These are phyloP conservation scores for Megatriorchis doriae DNA, from an alignment of 2,113 vertebrate species.

Conservation along the genomic window DNA sequence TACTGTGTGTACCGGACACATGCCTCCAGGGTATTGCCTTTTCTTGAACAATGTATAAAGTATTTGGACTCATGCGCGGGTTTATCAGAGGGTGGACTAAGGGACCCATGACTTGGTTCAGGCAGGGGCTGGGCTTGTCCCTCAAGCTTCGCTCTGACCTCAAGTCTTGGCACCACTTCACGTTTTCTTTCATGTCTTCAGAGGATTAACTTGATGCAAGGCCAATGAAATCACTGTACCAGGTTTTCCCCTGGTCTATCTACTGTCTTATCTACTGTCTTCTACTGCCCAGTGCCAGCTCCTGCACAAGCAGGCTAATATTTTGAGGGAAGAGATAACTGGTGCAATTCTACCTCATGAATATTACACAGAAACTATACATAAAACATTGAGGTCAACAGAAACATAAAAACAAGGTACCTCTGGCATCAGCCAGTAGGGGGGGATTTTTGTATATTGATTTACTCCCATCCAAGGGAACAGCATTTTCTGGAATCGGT, in stretches of 20 bases:
- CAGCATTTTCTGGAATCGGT: neutral
- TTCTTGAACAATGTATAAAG: neutral
- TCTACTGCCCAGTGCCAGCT: fast-evolving
- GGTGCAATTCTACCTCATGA: neutral
- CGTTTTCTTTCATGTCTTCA: neutral
- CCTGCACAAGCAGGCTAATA: neutral
- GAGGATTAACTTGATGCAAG: neutral
- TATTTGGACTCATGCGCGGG: neutral
- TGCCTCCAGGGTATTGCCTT: neutral
- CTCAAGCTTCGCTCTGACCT: neutral
- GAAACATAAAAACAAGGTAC: neutral
- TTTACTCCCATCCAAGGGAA: neutral
- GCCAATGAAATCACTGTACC: neutral
- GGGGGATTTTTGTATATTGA: neutral
- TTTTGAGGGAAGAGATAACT: neutral
- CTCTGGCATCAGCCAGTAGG: neutral
- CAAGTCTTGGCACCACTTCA: neutral
- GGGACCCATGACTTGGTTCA: neutral
- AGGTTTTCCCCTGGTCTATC: neutral
- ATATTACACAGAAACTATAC: neutral
- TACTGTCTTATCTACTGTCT: neutral
- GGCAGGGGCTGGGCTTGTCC: neutral
- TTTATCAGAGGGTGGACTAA: neutral
- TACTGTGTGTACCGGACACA: neutral
- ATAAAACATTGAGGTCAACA: neutral